Evolutionary conservation across 2,888 invertebrate genomes (phyloP).

Genomic region (Pachycephus smyrnensis): DNA sequence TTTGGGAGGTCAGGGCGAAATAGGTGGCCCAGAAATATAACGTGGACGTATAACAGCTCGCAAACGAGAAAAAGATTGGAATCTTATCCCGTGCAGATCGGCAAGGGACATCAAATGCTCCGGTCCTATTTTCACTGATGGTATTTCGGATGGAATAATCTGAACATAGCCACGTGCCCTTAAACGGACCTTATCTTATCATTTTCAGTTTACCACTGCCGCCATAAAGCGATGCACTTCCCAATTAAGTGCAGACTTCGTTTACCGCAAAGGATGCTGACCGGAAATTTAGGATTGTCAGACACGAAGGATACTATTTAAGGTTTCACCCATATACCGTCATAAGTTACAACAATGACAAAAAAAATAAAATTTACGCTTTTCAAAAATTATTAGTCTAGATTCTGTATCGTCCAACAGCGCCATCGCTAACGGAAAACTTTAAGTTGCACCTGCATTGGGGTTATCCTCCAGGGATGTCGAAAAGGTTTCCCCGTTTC

Average conservation of each 20-base stretch:
- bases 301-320: not conserved
- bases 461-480: constrained; percentile 5
- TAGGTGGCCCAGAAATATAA: constrained; percentile 4
- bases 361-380: not conserved
- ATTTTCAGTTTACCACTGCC: not conserved
- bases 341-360: not conserved
- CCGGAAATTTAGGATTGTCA: not conserved
- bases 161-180: not conserved
- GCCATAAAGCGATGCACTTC: not conserved
- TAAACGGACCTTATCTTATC: not conserved
- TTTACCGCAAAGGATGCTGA: not conserved
- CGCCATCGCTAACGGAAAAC: not conserved
- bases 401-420: not conserved
- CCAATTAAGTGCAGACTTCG: not conserved
- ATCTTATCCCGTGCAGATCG: constrained; percentile 20
- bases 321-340: not conserved
- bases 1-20: constrained; percentile 7
- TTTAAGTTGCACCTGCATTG: constrained; percentile 30
- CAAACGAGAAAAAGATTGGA: constrained; percentile 16
- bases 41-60: constrained; percentile 1
- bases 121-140: not conserved
- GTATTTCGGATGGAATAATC: not conserved
- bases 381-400: not conserved
- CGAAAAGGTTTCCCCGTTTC: constrained; percentile 4
- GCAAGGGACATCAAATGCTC: constrained; percentile 13